Base-by-base conservation (phyloP, 2,113 vertebrate genomes). In the Nothobranchius furzeri region DNA sequence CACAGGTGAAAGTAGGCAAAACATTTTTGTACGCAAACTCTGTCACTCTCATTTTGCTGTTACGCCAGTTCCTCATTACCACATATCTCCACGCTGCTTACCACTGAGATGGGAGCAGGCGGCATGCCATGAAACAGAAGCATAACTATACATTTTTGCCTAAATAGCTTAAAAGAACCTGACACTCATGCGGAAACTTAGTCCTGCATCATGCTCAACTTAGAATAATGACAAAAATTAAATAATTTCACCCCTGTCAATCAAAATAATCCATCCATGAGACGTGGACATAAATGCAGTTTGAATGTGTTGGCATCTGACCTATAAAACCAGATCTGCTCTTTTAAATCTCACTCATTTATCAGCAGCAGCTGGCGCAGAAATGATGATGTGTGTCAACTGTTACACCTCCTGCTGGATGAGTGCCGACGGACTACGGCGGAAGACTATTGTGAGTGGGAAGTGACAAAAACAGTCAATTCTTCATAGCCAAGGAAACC, bases 1-100 rank as follows among this genome's bases (percentile, higher is more conserved):
- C 87, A 88, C 82, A 91, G 86, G 85, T 83, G 83, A 85, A 81
- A 75, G 81, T 78, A 81, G 86, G 82, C 87, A 84, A 85, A 85
- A 84, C 84, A 83, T 48, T 73, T 55, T 58, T 37, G 2, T 76
- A 64, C 68, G 76, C 86, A 76, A 40, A 49, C 60, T 60, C 68
- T 64, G 56, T 64, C 73, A 35, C 81, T 56, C 56, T 64, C 14
- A 42, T 72, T 30, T 69, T 54, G 2, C 57, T 48, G 56, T 43
- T 46, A 25, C 64, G 54, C 49, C 47, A 35, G 10, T 64, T 58
- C 66, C 59, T 36, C 36, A 42, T 75, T 71, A 53, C 67, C 30
- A 71, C 79, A 87, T 85, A 70, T 78, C 60, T 75, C 73, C 54
- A 36, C 65, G 50, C 54, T 78, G 71, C 66, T 81, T 64, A 71